These are phyloP conservation scores for Aphelenchoides avenae DNA, from an alignment of 1,140 invertebrate genomes.

Conservation along the genomic window DNA sequence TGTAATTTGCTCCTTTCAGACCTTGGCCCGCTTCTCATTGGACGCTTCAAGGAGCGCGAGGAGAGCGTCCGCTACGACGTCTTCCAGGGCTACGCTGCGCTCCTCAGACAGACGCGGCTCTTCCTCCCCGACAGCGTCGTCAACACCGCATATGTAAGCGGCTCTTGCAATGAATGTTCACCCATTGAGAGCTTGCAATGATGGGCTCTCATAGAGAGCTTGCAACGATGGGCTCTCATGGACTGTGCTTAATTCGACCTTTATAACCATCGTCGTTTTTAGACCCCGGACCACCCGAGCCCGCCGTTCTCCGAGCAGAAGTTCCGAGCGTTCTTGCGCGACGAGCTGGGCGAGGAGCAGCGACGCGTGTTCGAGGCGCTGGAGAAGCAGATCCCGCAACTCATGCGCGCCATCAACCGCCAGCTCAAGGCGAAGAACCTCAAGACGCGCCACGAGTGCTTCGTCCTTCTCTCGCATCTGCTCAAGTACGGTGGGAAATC, in stretches of 20 bases:
- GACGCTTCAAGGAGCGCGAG: conserved; percentile 74
- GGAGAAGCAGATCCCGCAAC: conserved; percentile 67
- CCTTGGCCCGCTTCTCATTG: conserved; percentile 34
- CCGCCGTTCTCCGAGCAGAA: not conserved
- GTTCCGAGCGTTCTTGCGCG: conserved; percentile 10
- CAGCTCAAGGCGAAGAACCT: conserved; percentile 89
- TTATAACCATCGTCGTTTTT: not conserved
- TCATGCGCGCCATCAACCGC: conserved; percentile 81
- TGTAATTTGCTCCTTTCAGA: conserved; percentile 30
- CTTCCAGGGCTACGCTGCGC: conserved; percentile 86
- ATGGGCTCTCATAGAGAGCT: too few relatives aligned
- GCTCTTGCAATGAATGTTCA: too few relatives aligned
- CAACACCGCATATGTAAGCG: too few relatives aligned
- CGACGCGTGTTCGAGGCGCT: conserved; percentile 36
- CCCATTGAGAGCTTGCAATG: too few relatives aligned
- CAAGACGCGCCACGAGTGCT: conserved; percentile 85
- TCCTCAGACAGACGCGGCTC: conserved; percentile 72
- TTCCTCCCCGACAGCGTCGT: conserved; percentile 28
- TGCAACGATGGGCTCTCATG: too few relatives aligned
- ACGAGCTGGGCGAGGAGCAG: conserved; percentile 14
- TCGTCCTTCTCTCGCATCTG: conserved; percentile 81
- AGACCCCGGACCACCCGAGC: not conserved
- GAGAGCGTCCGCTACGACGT: conserved; percentile 98
- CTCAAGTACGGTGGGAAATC: conserved; percentile 63
- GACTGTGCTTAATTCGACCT: conserved; percentile 15